A percentile compares a stretch with the other conserved stretches of the same genome.
Conservation (phyloP, 2,797 vertebrate genomes). For the Melanotaenia maccullochi region DNA sequence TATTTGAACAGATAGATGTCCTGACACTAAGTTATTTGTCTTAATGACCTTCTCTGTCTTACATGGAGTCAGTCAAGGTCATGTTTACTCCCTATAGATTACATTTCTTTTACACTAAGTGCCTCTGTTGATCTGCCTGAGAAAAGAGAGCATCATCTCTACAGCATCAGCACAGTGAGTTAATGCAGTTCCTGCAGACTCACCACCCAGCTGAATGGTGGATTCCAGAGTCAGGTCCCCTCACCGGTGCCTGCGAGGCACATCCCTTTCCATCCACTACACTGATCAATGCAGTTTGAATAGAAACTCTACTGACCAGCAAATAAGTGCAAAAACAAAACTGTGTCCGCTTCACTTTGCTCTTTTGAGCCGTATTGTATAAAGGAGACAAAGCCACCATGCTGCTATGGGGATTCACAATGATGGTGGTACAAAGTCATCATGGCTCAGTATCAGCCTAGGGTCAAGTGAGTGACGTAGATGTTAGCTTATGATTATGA, state of each 20-base stretch:
- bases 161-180: constrained; percentile 42
- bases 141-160: constrained; percentile 42
- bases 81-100: constrained; percentile 32
- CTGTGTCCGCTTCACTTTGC: constrained; percentile 66
- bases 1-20: neutral
- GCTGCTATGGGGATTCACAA: constrained; percentile 66
- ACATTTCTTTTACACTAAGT: constrained; percentile 36
- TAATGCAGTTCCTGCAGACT: constrained; percentile 65
- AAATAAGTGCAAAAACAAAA: constrained; percentile 71
- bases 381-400: constrained; percentile 68
- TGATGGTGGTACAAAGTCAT: constrained; percentile 57
- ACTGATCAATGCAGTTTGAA: constrained; percentile 73
- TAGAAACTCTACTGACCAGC: constrained; percentile 62
- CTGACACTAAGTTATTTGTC: neutral
- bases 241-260: constrained; percentile 61
- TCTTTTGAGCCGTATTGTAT: constrained; percentile 77
- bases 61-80: neutral
- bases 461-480: constrained; percentile 68
- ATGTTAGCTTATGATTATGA: constrained; percentile 24
- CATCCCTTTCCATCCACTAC: constrained; percentile 49
- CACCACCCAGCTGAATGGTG: constrained; percentile 56
- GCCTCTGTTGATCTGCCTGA: constrained; percentile 54
- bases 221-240: constrained; percentile 55
- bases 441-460: constrained; percentile 41
- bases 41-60: neutral